Conservation (phyloP, 1,140 invertebrate genomes). For the Drosophila seguyi region DNA sequence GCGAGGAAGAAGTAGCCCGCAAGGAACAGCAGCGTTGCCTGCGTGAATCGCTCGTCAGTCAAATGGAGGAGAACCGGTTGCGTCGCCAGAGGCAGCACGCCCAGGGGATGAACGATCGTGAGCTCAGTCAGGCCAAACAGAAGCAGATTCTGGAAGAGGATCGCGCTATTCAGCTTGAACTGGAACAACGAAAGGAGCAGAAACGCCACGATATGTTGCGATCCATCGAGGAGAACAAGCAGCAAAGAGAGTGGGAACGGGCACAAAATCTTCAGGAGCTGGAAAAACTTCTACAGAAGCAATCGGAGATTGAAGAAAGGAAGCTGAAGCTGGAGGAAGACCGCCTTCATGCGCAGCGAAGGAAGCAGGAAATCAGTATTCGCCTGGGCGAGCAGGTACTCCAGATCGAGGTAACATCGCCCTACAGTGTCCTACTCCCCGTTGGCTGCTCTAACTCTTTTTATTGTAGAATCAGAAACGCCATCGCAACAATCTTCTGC, state of each 20-base stretch:
- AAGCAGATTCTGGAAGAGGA: constrained; percentile 57
- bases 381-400: constrained; percentile 50
- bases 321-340: constrained; percentile 19
- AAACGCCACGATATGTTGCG: constrained; percentile 43
- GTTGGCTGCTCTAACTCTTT: neutral
- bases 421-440: neutral
- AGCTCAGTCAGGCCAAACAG: constrained; percentile 41
- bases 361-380: constrained; percentile 54
- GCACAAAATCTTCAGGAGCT: constrained; percentile 9
- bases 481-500: constrained; percentile 48
- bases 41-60: constrained; percentile 17
- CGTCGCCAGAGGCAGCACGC: constrained; percentile 31
- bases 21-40: constrained; percentile 49
- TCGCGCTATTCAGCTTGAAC: constrained; percentile 19
- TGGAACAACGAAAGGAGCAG: constrained; percentile 18
- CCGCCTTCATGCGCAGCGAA: constrained; percentile 15
- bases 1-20: constrained; percentile 23
- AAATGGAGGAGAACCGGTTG: constrained; percentile 45
- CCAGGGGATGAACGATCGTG: constrained; percentile 46
- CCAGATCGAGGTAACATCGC: constrained; percentile 49
- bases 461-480: constrained; percentile 47
- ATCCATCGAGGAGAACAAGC: constrained; percentile 43
- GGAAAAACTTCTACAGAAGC: constrained; percentile 11
- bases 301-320: constrained; percentile 18
- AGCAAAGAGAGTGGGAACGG: constrained; percentile 20